Evolutionary conservation across 35 echinoderm and acorn worm species (phyloP).

Genomic region (Lytechinus variegatus): DNA sequence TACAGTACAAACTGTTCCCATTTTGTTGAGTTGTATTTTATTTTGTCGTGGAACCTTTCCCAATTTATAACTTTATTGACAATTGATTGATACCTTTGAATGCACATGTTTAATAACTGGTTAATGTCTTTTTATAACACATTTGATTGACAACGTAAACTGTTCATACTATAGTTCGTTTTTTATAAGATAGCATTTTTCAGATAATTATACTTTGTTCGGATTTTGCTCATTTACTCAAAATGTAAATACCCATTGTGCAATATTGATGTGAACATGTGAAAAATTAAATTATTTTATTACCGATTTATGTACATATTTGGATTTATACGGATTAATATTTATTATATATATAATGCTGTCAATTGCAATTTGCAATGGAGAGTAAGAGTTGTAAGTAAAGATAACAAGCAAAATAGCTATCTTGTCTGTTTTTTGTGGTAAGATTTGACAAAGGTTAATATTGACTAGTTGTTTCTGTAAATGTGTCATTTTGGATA

Average conservation of each 20-base stretch:
- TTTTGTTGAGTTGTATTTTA: no score
- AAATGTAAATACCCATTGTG: conserved; percentile 44
- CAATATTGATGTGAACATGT: conserved; percentile 49
- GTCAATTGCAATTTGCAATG: background rate
- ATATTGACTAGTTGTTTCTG: background rate
- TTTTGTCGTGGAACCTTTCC: no score
- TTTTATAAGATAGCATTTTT: no score
- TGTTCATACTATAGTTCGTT: no score
- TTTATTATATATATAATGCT: conserved; percentile 19
- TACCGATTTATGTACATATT: conserved; percentile 13
- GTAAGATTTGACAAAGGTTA: background rate
- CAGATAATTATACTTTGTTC: background rate
- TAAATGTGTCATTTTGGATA: conserved; percentile 27
- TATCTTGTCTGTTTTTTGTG: background rate
- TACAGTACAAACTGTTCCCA: no score
- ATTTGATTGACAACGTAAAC: no score
- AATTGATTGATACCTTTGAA: no score
- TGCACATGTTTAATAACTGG: no score
- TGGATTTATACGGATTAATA: conserved; percentile 47
- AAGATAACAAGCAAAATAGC: background rate
- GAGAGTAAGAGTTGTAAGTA: background rate
- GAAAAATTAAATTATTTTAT: conserved; percentile 44
- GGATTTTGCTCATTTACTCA: background rate
- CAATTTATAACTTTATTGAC: no score
- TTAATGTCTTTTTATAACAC: no score